Percentiles rank a stretch among this genome's conserved stretches.
phyloP scores from a whole-genome alignment of 2,888 invertebrate species.

The Chesias legatella region DNA sequence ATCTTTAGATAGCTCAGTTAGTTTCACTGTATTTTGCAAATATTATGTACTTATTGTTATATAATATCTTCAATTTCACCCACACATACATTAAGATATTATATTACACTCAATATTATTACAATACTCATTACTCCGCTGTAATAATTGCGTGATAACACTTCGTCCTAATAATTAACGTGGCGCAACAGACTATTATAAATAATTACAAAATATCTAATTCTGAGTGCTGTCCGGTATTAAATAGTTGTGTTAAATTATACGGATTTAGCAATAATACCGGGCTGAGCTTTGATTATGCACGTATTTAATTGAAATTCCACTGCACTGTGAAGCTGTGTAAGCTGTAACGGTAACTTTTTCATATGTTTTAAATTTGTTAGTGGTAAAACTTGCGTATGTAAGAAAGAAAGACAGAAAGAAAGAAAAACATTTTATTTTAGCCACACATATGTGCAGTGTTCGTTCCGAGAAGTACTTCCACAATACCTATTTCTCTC shows the following conservation, averaged over 20 bases:
- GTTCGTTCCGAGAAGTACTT: too few relatives aligned
- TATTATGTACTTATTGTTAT: too few relatives aligned
- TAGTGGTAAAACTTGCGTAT: too few relatives aligned
- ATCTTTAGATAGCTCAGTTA: too few relatives aligned
- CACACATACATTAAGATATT: conserved; percentile 2
- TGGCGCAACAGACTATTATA: conserved; percentile 12
- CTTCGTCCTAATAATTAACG: conserved; percentile 1
- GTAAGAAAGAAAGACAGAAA: too few relatives aligned
- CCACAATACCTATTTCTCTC: too few relatives aligned
- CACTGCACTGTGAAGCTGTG: conserved; percentile 11
- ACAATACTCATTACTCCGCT: not conserved
- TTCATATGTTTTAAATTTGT: too few relatives aligned
- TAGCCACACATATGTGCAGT: too few relatives aligned
- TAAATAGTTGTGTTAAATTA: conserved; percentile 23
- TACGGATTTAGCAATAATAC: conserved; percentile 23
- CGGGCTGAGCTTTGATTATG: conserved; percentile 18
- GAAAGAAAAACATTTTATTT: too few relatives aligned
- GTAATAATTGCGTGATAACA: too few relatives aligned
- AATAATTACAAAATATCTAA: conserved; percentile 20
- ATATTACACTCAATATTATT: conserved; percentile 10
- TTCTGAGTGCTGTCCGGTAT: conserved; percentile 12
- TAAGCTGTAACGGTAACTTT: not conserved
- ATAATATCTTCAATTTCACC: too few relatives aligned
- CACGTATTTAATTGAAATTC: conserved; percentile 20
- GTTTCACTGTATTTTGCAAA: too few relatives aligned